Base-by-base conservation (phyloP, 2,888 invertebrate species). In the Coelinius sp. region DNA sequence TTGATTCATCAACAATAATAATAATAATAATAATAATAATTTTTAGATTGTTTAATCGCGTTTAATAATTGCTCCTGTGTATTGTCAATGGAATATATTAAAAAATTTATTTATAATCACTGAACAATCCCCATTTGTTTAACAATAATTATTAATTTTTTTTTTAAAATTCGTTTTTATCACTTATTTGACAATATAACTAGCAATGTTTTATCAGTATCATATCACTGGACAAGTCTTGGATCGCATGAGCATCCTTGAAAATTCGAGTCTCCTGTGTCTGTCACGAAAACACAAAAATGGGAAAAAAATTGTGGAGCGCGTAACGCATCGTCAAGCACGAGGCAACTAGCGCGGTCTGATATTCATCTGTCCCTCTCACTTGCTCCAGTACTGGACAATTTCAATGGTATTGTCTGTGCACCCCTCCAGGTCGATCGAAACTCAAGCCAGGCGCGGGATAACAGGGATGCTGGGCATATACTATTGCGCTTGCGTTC, bases 371-470 rank as follows among this genome's bases (percentile, higher is more conserved):
- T 27, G 10, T 27, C 20, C 5, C 27, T 31, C 20, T 7, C 2
- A 46, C 7, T 27, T 17, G 3, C 4, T 31, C 27, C 62, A 62
- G 25, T 66, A 68, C 73, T 71, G 65, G 38, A 35, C 52, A 56
- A 53, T 12, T 41, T 25, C 66, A 69, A 46, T 62, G 63, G 5
- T 56, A 53, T 67, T 66, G 63, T n/a, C 67, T 64, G 64, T 65
- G 38, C 77, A 74, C 74, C 77, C 80, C 77, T 75, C 77, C 76
- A 78, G 77, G 62, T 74, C 81, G 82, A 82, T 82, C 82, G 82
- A 82, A 82, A 79, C 79, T 79, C 71, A 66, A 67, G 75, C 78
- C 78, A 79, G 73, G 74, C 70, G 59, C 73, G 66, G 70, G 74
- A 52, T 62, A 38, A 71, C 53, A 17, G 64, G 38, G 44, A 56